phyloP scores from a whole-genome alignment of 2,888 invertebrate species.

The Amblyteles armatorius region DNA sequence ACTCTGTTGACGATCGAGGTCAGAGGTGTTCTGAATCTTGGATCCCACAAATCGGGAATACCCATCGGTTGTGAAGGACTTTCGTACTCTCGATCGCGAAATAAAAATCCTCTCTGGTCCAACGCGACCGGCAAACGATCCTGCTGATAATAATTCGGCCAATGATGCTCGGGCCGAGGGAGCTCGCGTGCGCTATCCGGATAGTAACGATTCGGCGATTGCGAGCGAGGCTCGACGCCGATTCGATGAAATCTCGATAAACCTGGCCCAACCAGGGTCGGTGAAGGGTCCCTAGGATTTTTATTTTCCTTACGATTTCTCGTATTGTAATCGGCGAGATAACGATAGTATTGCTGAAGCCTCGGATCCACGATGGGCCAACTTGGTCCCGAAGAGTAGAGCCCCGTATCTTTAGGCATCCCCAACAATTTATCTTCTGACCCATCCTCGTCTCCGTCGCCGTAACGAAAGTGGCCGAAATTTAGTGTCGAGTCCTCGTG shows the following conservation, averaged over 20 bases:
- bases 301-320: constrained; percentile 47
- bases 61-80: constrained; percentile 45
- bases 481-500: constrained; percentile 20
- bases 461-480: background rate
- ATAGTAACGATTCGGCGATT: constrained; percentile 28
- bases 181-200: background rate
- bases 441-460: background rate
- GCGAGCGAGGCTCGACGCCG: constrained; percentile 33
- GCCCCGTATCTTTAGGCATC: background rate
- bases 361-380: constrained; percentile 31
- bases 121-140: background rate
- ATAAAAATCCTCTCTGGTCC: background rate
- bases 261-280: background rate
- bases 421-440: background rate
- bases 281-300: constrained; percentile 21
- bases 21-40: constrained; percentile 45
- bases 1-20: constrained; percentile 32
- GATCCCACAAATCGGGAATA: constrained; percentile 52
- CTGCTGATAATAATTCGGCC: constrained; percentile 45
- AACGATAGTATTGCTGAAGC: constrained; percentile 18
- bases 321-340: constrained; percentile 35
- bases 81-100: constrained; percentile 31
- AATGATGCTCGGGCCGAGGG: constrained; percentile 18
- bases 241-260: constrained; percentile 41
- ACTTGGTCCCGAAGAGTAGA: constrained; percentile 10